Percentiles rank a stretch among this genome's conserved stretches.
These are phyloP conservation scores for Aquatica leii DNA, from an alignment of 2,888 invertebrate species.

Conservation along the genomic window DNA sequence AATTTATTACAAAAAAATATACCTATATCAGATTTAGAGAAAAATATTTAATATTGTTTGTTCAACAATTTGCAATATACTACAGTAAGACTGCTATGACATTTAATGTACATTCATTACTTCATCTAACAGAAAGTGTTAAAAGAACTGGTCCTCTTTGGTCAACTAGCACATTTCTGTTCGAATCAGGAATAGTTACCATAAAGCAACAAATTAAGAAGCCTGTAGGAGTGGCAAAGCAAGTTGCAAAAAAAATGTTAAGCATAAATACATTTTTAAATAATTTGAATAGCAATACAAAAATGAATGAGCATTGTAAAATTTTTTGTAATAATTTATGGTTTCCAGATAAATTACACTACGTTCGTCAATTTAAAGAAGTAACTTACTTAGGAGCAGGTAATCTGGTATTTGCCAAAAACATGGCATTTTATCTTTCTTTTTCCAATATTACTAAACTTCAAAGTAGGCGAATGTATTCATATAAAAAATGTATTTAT, in stretches of 20 bases:
- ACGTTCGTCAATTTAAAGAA: conserved; percentile 5
- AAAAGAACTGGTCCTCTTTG: conserved; percentile 5
- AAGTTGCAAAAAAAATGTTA: conserved; percentile 5
- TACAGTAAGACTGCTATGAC: conserved; percentile 5
- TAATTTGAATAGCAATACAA: conserved; percentile 5
- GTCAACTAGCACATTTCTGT: conserved; percentile 2
- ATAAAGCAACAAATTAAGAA: background rate
- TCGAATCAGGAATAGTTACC: conserved; percentile 3
- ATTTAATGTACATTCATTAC: conserved; percentile 5
- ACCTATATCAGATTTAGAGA: conserved; percentile 1
- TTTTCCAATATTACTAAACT: conserved; percentile 5
- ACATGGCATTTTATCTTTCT: conserved; percentile 5
- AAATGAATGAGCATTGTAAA: background rate
- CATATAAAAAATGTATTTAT: conserved; percentile 5
- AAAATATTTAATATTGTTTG: too few relatives aligned
- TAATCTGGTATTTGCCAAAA: background rate
- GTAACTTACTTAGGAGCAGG: conserved; percentile 4
- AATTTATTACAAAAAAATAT: conserved; percentile 5
- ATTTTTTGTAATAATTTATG: conserved; percentile 4
- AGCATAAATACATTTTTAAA: conserved; percentile 5
- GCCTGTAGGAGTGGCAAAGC: conserved; percentile 3
- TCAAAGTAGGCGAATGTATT: conserved; percentile 3
- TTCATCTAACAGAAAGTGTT: conserved; percentile 5
- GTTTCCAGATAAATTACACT: conserved; percentile 4
- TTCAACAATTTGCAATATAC: conserved; percentile 1